phyloP scores from a whole-genome alignment of 2,797 vertebrate species.

The Meda fulgida region DNA sequence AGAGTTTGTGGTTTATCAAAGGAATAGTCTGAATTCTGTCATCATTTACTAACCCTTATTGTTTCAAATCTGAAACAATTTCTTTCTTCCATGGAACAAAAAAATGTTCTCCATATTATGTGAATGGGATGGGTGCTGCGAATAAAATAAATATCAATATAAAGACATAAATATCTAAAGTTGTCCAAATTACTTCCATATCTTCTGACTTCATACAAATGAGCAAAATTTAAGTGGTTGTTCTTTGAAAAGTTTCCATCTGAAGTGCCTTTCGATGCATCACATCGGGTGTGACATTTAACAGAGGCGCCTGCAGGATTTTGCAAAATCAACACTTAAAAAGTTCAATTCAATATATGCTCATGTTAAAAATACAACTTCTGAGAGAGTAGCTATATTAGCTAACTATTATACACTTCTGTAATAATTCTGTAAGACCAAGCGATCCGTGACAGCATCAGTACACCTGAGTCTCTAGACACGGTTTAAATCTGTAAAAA shows the following conservation, averaged over 20 bases:
- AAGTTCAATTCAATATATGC: neutral
- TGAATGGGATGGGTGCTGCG: neutral
- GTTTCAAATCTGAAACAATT: neutral
- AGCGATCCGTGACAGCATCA: too few relatives aligned
- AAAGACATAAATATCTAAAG: neutral
- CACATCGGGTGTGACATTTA: neutral
- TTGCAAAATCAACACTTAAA: neutral
- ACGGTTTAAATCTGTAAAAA: neutral
- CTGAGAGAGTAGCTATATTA: neutral
- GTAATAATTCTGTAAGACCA: neutral
- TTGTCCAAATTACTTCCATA: neutral
- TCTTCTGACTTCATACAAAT: neutral
- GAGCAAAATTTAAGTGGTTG: neutral
- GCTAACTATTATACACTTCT: neutral
- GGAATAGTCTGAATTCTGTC: neutral
- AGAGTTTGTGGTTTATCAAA: constrained; percentile 24
- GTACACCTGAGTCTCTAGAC: neutral
- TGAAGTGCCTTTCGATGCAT: neutral
- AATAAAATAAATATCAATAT: neutral
- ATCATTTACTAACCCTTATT: neutral
- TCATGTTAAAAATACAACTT: neutral
- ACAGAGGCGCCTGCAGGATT: neutral
- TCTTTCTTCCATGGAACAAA: neutral
- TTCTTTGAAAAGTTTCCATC: neutral
- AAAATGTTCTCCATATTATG: neutral